Percentiles rank a stretch among this genome's conserved stretches.
phyloP scores from a whole-genome alignment of 2,888 invertebrate species.

The Aphidoletes aphidimyza region DNA sequence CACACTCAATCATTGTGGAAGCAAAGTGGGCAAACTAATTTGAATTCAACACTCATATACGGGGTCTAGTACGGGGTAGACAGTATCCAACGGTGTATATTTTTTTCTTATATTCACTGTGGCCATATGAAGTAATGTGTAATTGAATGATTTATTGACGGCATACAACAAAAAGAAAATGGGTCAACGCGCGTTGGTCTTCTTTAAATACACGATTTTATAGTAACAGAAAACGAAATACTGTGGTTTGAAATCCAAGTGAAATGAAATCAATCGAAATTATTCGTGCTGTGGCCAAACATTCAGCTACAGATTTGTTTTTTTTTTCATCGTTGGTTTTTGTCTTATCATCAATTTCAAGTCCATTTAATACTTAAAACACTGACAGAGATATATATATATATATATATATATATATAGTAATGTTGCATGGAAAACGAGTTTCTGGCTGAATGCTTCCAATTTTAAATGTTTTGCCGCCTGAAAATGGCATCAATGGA shows the following conservation, averaged over 20 bases:
- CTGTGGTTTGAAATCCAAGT: neutral
- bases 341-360: too few species aligned
- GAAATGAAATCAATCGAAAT: neutral
- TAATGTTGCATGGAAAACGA: neutral
- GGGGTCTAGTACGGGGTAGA: neutral
- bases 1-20: neutral
- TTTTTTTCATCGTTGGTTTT: too few species aligned
- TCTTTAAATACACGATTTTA: neutral
- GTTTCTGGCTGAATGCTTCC: neutral
- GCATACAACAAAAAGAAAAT: neutral
- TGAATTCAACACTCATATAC: neutral
- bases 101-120: too few species aligned
- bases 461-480: neutral
- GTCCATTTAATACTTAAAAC: neutral
- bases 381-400: too few species aligned
- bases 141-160: neutral
- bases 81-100: neutral
- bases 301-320: too few species aligned
- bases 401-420: too few species aligned
- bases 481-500: slow-evolving; percentile 9
- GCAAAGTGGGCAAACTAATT: neutral
- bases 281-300: neutral
- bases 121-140: neutral
- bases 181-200: neutral
- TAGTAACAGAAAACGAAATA: neutral